Evolutionary conservation across 2,797 vertebrate genomes (phyloP).

Genomic region (Myoxocephalus aenaeus): DNA sequence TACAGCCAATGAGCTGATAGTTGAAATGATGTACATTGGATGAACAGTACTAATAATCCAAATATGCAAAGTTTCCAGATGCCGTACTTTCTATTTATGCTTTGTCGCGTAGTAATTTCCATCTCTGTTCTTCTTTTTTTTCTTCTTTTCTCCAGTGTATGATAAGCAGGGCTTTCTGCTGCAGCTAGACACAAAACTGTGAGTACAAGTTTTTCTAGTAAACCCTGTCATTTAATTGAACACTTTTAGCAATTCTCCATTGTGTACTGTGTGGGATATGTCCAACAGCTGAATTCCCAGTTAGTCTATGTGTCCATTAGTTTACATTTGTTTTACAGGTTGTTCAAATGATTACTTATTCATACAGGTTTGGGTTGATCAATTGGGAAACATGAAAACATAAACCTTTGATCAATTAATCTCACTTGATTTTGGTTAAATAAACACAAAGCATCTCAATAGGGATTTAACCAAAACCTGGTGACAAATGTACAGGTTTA

Average conservation of each 20-base stretch:
- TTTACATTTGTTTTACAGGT: constrained; percentile 52
- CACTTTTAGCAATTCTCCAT: constrained; percentile 1
- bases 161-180: constrained; percentile 95
- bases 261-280: background rate
- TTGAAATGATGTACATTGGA: constrained; percentile 52
- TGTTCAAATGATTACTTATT: constrained; percentile 33
- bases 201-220: constrained; percentile 81
- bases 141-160: constrained; percentile 88
- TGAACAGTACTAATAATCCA: constrained; percentile 32
- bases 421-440: constrained; percentile 50
- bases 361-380: constrained; percentile 43
- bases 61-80: constrained; percentile 14
- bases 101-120: constrained; percentile 34
- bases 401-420: constrained; percentile 58
- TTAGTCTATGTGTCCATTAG: constrained; percentile 37
- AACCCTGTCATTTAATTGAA: constrained; percentile 23
- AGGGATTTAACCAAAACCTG: constrained; percentile 23
- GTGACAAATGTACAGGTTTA: constrained; percentile 29
- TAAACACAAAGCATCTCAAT: constrained; percentile 47
- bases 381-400: constrained; percentile 39
- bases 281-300: constrained; percentile 16
- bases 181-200: constrained; percentile 94
- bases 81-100: background rate
- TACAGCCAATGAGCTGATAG: constrained; percentile 66
- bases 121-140: constrained; percentile 40